These are phyloP conservation scores for Puma concolor DNA, from an alignment of 2,113 vertebrate genomes.

Conservation along the genomic window DNA sequence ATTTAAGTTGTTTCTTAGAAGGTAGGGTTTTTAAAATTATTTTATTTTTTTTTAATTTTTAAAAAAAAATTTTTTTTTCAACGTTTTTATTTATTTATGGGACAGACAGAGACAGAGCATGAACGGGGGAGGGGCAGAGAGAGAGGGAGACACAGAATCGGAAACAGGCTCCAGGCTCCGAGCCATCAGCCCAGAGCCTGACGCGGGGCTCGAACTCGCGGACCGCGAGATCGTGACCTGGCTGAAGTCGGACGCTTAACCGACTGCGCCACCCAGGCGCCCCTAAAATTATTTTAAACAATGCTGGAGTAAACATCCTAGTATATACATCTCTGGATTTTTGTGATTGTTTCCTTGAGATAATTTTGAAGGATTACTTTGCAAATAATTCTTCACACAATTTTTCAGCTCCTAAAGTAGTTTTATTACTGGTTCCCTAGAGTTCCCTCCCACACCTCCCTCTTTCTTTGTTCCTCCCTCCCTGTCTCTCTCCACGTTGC, in stretches of 20 bases:
- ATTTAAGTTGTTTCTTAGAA: neutral
- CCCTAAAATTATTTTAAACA: neutral
- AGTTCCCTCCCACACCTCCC: accelerated
- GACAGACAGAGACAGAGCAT: too few species aligned
- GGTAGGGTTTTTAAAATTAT: neutral
- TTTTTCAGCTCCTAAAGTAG: neutral
- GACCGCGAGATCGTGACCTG: too few species aligned
- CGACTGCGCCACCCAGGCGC: too few species aligned
- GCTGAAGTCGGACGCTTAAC: too few species aligned
- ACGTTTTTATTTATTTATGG: too few species aligned
- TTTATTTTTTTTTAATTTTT: too few species aligned
- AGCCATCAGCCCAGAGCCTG: too few species aligned
- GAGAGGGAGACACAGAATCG: too few species aligned
- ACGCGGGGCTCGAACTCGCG: too few species aligned
- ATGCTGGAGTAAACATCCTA: neutral
- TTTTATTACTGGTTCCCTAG: neutral
- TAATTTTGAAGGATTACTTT: neutral
- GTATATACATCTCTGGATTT: neutral
- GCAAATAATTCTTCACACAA: neutral
- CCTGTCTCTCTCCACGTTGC: neutral
- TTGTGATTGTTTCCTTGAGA: neutral
- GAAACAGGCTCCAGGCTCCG: too few species aligned
- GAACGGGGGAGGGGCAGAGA: too few species aligned
- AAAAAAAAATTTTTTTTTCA: too few species aligned
- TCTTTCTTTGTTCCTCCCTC: neutral